These are phyloP conservation scores for Corticium candelabrum DNA, from an alignment of 37 sponge, comb jelly and placozoan species.

Conservation along the genomic window DNA sequence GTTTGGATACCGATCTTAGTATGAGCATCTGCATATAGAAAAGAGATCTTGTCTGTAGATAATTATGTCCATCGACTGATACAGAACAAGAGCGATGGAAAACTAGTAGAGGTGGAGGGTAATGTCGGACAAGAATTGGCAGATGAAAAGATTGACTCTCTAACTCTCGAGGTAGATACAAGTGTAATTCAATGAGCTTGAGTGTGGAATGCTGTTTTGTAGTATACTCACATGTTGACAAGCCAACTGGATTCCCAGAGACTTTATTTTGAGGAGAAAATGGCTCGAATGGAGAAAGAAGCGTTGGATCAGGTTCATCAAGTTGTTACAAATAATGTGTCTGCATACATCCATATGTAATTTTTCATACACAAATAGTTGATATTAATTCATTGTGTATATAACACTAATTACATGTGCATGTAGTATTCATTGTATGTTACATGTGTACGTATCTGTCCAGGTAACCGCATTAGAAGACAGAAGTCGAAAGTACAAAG, in stretches of 20 bases:
- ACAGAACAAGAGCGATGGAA: slow-evolving; percentile 93
- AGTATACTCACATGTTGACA: slow-evolving; percentile 87
- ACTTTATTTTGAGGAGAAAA: slow-evolving; percentile 86
- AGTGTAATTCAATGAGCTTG: background rate
- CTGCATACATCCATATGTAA: too few relatives aligned
- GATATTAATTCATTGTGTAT: too few relatives aligned
- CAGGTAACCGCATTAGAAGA: too few relatives aligned
- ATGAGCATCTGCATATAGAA: background rate
- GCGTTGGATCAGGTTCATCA: slow-evolving; percentile 51
- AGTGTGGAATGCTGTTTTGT: background rate
- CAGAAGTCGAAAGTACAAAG: background rate
- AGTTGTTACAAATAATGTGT: too few relatives aligned
- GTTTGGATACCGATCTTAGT: slow-evolving; percentile 12
- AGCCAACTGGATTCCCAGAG: slow-evolving; percentile 93
- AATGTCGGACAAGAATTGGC: slow-evolving; percentile 2
- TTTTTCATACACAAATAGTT: too few relatives aligned
- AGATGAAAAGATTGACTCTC: slow-evolving; percentile 75
- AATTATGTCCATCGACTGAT: slow-evolving; percentile 96
- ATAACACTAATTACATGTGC: too few relatives aligned
- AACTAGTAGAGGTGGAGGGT: slow-evolving; percentile 77
- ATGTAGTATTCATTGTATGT: too few relatives aligned
- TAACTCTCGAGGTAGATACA: slow-evolving; percentile 62
- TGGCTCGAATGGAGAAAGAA: slow-evolving; percentile 58
- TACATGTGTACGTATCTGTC: too few relatives aligned
- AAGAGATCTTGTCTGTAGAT: slow-evolving; percentile 27